Evolutionary conservation across 1,140 invertebrate species (phyloP), one percentile per base, ranked within the genome.

Genomic region (Meteorus sp.): DNA sequence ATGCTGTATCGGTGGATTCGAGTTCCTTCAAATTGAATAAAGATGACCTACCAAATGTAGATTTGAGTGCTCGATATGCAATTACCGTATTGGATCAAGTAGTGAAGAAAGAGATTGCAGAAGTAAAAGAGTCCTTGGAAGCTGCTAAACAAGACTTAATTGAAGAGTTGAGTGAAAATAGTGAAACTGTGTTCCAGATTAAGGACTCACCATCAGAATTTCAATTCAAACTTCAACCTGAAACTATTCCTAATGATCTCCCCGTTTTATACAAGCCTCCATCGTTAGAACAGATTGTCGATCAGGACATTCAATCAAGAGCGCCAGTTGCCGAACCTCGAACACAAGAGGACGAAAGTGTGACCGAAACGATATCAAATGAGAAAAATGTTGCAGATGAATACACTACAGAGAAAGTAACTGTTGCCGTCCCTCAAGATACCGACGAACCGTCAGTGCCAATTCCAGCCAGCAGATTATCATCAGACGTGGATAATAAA

Each of bases 181-280:
- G 69, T 33, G 73, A 81, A 35, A 76, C 71, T 27, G 72, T 79
- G 27, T 77, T 81, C 55, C 74, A 77, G 13, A 81, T 81, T 33
- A 86, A 89, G 70, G 85, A 88, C 62, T 88, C 87, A 0, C 86
- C 87, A 19, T 88, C 86, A 2, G 87, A 89, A 72, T 89, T 89
- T 67, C 85, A 89, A 64, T 86, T 89, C 43, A 87, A 85, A 70
- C 61, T 80, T 3, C 72, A 80, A 29, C 70, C 74, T 5, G 78
- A 79, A 63, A 72, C 77, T 3, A 79, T 79, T 37, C 73, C 73
- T 11, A 79, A 78, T 45, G 77, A 80, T 61, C 62, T 79, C 15
- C 77, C 77, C 23, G 74, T 79, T 71, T 70, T 79, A 25, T 81
- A 79, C 59, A 73, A 67, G 65, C 64, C 72, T 6, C 65, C 77